phyloP scores from a whole-genome alignment of 1,140 invertebrate genomes.

The Asobara japonica region DNA sequence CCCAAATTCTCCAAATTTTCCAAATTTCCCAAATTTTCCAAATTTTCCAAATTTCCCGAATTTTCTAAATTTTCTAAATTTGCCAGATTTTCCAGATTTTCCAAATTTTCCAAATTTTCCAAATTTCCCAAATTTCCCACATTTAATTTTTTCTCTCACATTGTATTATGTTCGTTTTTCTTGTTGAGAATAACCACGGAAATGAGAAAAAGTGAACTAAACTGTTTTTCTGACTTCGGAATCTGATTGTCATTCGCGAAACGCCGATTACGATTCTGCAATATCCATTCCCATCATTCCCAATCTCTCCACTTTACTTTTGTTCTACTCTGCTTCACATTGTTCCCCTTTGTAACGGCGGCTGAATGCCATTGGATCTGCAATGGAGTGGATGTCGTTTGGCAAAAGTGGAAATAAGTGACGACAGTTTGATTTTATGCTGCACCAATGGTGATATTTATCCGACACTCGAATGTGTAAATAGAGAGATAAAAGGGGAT shows the following conservation, averaged over 20 bases:
- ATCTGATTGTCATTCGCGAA: too few relatives aligned
- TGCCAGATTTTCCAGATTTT: too few relatives aligned
- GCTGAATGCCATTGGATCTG: background rate
- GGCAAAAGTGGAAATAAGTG: background rate
- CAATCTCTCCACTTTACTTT: slow-evolving; percentile 9
- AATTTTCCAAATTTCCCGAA: too few relatives aligned
- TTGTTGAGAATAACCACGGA: too few relatives aligned
- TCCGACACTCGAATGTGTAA: too few relatives aligned
- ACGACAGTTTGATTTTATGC: slow-evolving; percentile 2
- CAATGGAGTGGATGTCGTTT: background rate
- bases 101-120: slow-evolving; percentile 29
- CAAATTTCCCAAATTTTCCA: slow-evolving; percentile 23
- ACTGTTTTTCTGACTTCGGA: too few relatives aligned
- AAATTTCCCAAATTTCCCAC: too few relatives aligned
- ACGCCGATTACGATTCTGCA: slow-evolving; percentile 18
- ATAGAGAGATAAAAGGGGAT: background rate
- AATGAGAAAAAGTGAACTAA: too few relatives aligned
- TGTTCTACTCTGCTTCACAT: background rate
- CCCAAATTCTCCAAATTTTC: background rate
- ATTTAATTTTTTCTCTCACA: too few relatives aligned
- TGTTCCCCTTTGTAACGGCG: slow-evolving; percentile 7
- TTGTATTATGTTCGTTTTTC: too few relatives aligned
- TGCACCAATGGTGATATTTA: background rate
- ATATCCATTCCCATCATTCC: slow-evolving; percentile 8
- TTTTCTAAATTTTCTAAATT: slow-evolving; percentile 29